Percentiles rank a stretch among this genome's conserved stretches.
These are phyloP conservation scores for Planiliza haematocheilus DNA, from an alignment of 2,113 vertebrate genomes.

Conservation along the genomic window DNA sequence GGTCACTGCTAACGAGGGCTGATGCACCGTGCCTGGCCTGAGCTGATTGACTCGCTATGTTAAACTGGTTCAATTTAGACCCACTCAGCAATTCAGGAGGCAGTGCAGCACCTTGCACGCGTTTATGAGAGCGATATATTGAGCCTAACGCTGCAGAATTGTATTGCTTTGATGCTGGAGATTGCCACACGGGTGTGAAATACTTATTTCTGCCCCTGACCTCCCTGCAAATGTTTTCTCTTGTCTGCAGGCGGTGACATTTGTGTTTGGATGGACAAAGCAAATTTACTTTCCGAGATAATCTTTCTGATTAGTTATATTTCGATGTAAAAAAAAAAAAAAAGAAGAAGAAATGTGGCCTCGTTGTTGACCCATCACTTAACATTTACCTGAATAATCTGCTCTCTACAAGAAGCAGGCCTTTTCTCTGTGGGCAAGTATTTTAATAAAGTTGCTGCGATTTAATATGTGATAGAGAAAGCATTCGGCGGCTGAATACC, in stretches of 20 bases:
- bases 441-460: conserved; percentile 29
- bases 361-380: conserved; percentile 16
- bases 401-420: neutral
- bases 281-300: conserved; percentile 7
- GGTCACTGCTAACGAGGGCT: conserved; percentile 82
- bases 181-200: conserved; percentile 28
- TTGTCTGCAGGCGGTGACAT: conserved; percentile 17
- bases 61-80: conserved; percentile 67
- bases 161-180: conserved; percentile 29
- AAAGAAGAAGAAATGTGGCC: neutral
- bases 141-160: conserved; percentile 43
- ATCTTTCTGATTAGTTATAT: neutral
- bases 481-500: conserved; percentile 24
- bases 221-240: conserved; percentile 20
- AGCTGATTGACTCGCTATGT: conserved; percentile 80
- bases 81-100: conserved; percentile 77
- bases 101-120: conserved; percentile 40
- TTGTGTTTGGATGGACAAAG: conserved; percentile 12
- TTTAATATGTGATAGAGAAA: conserved; percentile 39
- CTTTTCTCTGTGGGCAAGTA: neutral
- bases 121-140: conserved; percentile 67
- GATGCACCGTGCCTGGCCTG: conserved; percentile 66
- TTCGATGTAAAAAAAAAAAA: neutral
- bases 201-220: conserved; percentile 19
- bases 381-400: conserved; percentile 28